Evolutionary conservation across 1,140 invertebrate species (phyloP), one percentile per base, ranked within the genome.

Genomic region (Cherax quadricarinatus): DNA sequence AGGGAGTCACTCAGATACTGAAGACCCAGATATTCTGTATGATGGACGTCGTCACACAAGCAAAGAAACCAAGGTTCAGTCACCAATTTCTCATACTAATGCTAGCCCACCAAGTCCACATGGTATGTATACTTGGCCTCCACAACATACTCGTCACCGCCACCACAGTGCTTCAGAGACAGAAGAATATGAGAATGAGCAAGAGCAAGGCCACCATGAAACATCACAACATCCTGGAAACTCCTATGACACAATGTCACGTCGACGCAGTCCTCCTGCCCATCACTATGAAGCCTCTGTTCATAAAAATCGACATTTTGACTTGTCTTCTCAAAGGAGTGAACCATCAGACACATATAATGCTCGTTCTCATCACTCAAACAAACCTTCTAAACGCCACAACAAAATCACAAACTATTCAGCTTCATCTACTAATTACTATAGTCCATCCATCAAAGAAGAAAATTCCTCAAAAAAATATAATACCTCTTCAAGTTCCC

Each of bases 121-220:
- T 57, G 93, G 93, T 16, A 94, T 94, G 92, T 93, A 94, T 53
- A 94, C 93, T 30, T 94, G 93, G 93, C 93, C 93, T 21, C 93
- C 93, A 4, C 93, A 94, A 80, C 93, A 94, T 53, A 91, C 75
- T 14, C 82, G 92, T 30, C 92, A 92, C 75, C 88, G 93, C 70
- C 93, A 94, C 78, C 93, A 94, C 66, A 86, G 92, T 73, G 49
- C 91, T 18, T 90, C 89, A 75, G 89, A 90, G 41, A 18, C 51
- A 49, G 84, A 92, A 4, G 93, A 93, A 57, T 86, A 87, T 82
- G 70, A 87, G 9, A 70, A 79, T 41, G 53, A 57, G 14, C 70
- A 78, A 41, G 81, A 86, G n/a, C 62, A 62, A 7, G 70, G 30
- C 14, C 86, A 79, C 18, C 84, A 78, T 4, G 51, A 78, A 24